Conservation (phyloP, 2,888 invertebrate species). For the Erebia palarica region DNA sequence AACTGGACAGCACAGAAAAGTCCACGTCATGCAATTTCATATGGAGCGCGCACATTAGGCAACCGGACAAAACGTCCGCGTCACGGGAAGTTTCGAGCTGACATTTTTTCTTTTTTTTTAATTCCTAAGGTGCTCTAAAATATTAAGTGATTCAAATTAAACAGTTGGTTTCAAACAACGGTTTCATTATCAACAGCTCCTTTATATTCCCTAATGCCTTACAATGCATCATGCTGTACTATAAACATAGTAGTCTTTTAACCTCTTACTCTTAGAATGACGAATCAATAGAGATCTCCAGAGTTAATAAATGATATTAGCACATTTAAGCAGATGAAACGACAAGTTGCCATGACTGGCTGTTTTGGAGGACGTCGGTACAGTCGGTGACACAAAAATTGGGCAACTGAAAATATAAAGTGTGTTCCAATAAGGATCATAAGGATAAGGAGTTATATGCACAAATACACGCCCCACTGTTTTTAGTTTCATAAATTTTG, state of each 20-base stretch:
- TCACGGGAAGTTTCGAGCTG: too few species aligned
- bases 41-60: too few species aligned
- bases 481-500: too few species aligned
- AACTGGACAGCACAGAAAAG: too few species aligned
- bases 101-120: too few species aligned
- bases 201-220: neutral
- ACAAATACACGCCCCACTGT: too few species aligned
- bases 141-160: neutral
- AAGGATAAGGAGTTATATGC: too few species aligned
- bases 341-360: conserved; percentile 41
- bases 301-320: conserved; percentile 40
- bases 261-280: conserved; percentile 22
- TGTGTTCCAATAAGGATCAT: neutral
- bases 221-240: neutral
- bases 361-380: conserved; percentile 46
- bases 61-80: too few species aligned
- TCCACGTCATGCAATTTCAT: too few species aligned
- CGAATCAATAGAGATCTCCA: conserved; percentile 35
- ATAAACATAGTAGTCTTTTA: neutral
- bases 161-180: neutral
- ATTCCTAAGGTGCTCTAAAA: too few species aligned
- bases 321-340: conserved; percentile 47
- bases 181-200: neutral
- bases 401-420: neutral
- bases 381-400: conserved; percentile 44